A percentile compares a stretch with the other conserved stretches of the same genome.
These are phyloP conservation scores for Lysandra bellargus DNA, from an alignment of 2,888 invertebrate species.

Conservation along the genomic window DNA sequence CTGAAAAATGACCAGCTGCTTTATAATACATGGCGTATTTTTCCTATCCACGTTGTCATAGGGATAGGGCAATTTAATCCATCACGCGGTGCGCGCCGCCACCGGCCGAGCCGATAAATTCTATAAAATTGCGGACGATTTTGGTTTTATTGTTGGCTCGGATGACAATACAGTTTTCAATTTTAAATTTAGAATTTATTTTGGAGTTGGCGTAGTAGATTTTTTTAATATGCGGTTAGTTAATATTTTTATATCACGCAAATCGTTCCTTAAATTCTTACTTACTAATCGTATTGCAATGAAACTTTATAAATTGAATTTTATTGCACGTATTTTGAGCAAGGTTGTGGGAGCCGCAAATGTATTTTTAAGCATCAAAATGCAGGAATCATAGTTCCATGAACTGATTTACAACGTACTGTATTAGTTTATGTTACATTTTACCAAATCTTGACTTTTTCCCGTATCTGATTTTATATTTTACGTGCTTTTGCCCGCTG, in stretches of 20 bases:
- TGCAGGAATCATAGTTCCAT: background rate
- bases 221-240: background rate
- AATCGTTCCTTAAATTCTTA: too few species aligned
- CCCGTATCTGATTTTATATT: too few species aligned
- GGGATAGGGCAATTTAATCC: slow-evolving; percentile 81
- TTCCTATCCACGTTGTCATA: slow-evolving; percentile 80
- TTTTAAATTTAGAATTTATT: slow-evolving; percentile 34
- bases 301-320: background rate
- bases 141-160: slow-evolving; percentile 73
- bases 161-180: slow-evolving; percentile 44
- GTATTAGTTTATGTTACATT: too few species aligned
- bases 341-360: background rate
- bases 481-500: too few species aligned
- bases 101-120: slow-evolving; percentile 75
- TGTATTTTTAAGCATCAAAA: background rate
- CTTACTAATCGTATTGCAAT: too few species aligned
- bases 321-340: background rate
- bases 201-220: background rate
- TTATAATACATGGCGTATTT: slow-evolving; percentile 76
- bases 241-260: too few species aligned
- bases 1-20: slow-evolving; percentile 81
- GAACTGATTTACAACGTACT: background rate
- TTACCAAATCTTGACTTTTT: too few species aligned
- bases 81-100: slow-evolving; percentile 70
- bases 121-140: slow-evolving; percentile 73